These are phyloP conservation scores for Pheosia gnoma DNA, from an alignment of 2,888 invertebrate species.

Conservation along the genomic window DNA sequence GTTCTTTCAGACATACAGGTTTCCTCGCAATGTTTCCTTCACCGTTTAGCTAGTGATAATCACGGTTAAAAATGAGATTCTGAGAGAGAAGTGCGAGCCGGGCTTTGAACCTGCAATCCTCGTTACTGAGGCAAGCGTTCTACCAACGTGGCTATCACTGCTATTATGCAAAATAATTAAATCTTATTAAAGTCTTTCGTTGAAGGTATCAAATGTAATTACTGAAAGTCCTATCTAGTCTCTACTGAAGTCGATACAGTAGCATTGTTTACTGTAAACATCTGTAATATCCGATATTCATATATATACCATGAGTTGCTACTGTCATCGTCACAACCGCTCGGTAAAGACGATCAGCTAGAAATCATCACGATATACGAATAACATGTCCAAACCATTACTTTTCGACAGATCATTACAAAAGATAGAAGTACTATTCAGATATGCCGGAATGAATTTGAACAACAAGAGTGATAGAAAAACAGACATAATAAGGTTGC, in stretches of 20 bases:
- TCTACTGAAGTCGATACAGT: slow-evolving; percentile 9
- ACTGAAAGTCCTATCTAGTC: neutral
- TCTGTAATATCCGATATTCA: slow-evolving; percentile 9
- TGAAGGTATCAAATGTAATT: neutral
- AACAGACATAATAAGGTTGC: slow-evolving; percentile 32
- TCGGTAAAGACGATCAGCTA: neutral
- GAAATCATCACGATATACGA: neutral
- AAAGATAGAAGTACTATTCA: slow-evolving; percentile 38
- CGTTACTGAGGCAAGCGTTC: too few species aligned
- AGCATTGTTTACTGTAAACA: slow-evolving; percentile 18
- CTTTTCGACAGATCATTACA: slow-evolving; percentile 39
- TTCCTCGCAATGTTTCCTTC: too few species aligned
- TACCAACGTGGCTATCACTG: too few species aligned
- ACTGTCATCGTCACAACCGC: neutral
- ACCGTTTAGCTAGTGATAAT: too few species aligned
- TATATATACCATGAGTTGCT: slow-evolving; percentile 2
- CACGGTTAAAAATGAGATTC: too few species aligned
- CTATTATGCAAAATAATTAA: too few species aligned
- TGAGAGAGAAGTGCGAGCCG: too few species aligned
- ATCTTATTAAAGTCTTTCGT: too few species aligned
- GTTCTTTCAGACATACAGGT: too few species aligned
- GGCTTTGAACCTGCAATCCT: too few species aligned
- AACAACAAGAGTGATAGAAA: slow-evolving; percentile 23
- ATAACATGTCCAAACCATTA: slow-evolving; percentile 19
- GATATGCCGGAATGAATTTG: slow-evolving; percentile 42